phyloP scores from a whole-genome alignment of 2,113 vertebrate genomes.

The Cavia aperea region DNA sequence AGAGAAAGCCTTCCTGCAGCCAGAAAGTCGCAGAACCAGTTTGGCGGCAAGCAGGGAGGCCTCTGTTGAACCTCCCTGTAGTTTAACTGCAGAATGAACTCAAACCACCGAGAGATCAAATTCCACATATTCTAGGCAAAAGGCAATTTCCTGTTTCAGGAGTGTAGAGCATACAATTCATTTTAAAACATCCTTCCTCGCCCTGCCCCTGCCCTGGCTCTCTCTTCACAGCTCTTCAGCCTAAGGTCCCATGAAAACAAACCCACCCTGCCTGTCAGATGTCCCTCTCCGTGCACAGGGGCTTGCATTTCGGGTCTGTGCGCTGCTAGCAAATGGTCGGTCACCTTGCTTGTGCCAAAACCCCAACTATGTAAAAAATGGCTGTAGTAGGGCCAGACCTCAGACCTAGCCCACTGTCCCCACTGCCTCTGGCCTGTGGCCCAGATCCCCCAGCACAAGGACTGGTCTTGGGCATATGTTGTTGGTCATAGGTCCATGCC shows the following conservation, averaged over 20 bases:
- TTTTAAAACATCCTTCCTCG: background rate
- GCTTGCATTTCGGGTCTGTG: constrained; percentile 42
- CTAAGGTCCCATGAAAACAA: constrained; percentile 27
- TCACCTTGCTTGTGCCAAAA: constrained; percentile 54
- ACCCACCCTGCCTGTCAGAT: background rate
- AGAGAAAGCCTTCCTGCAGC: background rate
- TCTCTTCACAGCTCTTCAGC: background rate
- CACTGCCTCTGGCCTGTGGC: background rate
- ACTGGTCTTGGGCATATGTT: background rate
- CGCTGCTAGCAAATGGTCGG: background rate
- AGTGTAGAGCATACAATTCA: background rate
- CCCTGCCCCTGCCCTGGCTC: background rate
- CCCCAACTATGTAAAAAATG: constrained; percentile 60
- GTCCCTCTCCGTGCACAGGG: background rate
- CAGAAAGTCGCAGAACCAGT: constrained; percentile 22
- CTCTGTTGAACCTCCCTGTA: background rate
- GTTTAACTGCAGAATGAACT: constrained; percentile 22
- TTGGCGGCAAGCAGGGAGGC: background rate
- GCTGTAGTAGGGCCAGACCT: constrained; percentile 42
- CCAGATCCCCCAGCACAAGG: background rate
- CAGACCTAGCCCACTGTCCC: constrained; percentile 40
- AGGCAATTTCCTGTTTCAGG: constrained; percentile 52
- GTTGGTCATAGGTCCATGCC: background rate
- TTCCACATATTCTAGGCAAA: constrained; percentile 48
- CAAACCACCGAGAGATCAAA: constrained; percentile 43